Percentiles rank a stretch among this genome's conserved stretches.
Conservation (phyloP, 2,113 vertebrate genomes). For the Excalfactoria chinensis region DNA sequence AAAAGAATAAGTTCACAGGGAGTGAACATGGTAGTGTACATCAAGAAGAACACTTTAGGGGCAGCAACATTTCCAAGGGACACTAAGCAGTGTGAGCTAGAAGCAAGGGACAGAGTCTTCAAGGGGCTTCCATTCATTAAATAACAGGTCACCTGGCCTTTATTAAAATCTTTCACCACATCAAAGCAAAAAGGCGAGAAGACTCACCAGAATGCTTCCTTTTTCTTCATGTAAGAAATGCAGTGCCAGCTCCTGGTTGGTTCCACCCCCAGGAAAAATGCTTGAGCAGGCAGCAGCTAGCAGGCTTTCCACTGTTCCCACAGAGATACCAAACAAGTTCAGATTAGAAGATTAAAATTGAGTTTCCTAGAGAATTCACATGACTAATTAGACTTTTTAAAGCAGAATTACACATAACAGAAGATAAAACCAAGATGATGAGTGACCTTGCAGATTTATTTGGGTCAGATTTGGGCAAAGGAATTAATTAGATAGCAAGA, state of each 20-base stretch:
- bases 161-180: background rate
- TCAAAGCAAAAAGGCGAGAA: background rate
- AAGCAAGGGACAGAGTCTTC: background rate
- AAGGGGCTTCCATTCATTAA: background rate
- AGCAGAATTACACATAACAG: background rate
- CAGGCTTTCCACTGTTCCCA: constrained; percentile 88
- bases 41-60: background rate
- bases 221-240: constrained; percentile 92
- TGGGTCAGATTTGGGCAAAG: background rate
- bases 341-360: background rate
- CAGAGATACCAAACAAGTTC: background rate
- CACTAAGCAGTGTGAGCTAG: background rate
- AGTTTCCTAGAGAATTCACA: background rate
- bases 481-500: background rate
- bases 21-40: background rate
- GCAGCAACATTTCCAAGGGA: background rate
- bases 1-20: too few relatives aligned
- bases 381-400: background rate
- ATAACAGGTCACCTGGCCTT: background rate
- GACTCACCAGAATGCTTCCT: constrained; percentile 94
- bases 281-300: constrained; percentile 96
- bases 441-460: background rate
- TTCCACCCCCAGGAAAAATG: constrained; percentile 91
- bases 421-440: background rate
- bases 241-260: constrained; percentile 94